phyloP scores from a whole-genome alignment of 2,113 vertebrate genomes.

The Paralichthys olivaceus region DNA sequence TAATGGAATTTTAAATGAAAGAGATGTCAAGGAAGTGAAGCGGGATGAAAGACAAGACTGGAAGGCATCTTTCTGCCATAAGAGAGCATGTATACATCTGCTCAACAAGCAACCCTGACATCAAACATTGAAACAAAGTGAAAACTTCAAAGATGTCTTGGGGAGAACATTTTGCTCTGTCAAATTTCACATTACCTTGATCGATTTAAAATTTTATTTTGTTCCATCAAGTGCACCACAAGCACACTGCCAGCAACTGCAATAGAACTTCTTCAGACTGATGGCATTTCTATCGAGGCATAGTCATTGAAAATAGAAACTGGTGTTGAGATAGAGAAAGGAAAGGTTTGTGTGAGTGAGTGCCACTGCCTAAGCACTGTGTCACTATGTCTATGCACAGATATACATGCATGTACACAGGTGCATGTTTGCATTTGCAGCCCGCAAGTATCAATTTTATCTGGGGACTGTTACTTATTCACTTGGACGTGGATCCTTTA shows the following conservation, averaged over 20 bases:
- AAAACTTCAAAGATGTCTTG: constrained; percentile 60
- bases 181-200: constrained; percentile 69
- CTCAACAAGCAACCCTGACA: constrained; percentile 53
- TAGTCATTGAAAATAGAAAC: background rate
- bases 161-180: constrained; percentile 62
- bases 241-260: constrained; percentile 41
- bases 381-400: background rate
- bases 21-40: constrained; percentile 34
- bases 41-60: constrained; percentile 46
- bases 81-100: constrained; percentile 48
- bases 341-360: constrained; percentile 1
- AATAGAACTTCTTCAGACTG: constrained; percentile 44
- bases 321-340: constrained; percentile 13
- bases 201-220: constrained; percentile 68
- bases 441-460: constrained; percentile 23
- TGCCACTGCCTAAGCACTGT: background rate
- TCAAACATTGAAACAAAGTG: constrained; percentile 64
- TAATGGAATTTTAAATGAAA: constrained; percentile 54
- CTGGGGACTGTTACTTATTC: constrained; percentile 12
- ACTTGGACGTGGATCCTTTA: constrained; percentile 21
- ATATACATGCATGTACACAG: constrained; percentile 6
- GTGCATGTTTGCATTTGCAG: constrained; percentile 33
- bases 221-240: constrained; percentile 48
- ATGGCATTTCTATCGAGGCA: constrained; percentile 31
- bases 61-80: constrained; percentile 45